Evolutionary conservation across 2,113 vertebrate genomes (phyloP), one percentile per base, ranked within the genome.

Genomic region (Catharus fuscescens): DNA sequence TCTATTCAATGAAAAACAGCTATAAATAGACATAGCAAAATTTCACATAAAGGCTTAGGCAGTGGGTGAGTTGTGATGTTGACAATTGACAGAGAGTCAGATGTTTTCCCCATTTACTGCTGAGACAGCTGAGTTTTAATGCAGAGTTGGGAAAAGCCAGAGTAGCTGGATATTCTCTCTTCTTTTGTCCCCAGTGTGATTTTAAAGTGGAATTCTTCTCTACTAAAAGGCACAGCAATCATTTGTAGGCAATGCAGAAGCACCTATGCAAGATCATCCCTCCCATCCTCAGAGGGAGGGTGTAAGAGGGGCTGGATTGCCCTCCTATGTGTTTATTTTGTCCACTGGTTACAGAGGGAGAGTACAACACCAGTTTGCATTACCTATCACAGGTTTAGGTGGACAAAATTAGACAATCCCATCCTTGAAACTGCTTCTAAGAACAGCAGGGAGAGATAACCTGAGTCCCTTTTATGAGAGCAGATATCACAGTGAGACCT

Each of bases 1-100:
- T 44, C n/a, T 66, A 29, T 92, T 88, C 80, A 86, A 74, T 93
- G 86, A 86, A 42, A 74, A 93, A 26, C 69, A 91, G n/a, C 73
- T 67, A 42, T 78, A 88, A 88, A 86, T 28, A 74, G 7, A 34
- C 14, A 53, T 26, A 86, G 40, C 57, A 94, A 52, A 86, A 67
- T 36, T 70, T 86, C 60, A 38, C 1, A 0, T 54, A 70, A 57
- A 80, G 60, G 32, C 26, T 85, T 40, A 50, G 42, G 48, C 32
- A 56, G 59, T 50, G 64, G 52, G 70, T 2, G 28, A 80, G 40
- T 40, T 79, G 77, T 53, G 71, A 28, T 66, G 72, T 40, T 94
- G 71, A 93, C 77, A 92, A 74, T 19, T 71, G 88, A 76, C 64
- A 77, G 74, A 59, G 42, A 32, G 65, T 92, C 86, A 92, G 69